A percentile compares a stretch with the other conserved stretches of the same genome.
Evolutionary conservation across 2,888 invertebrate genomes (phyloP).

Genomic region (Drosophila setosimentum): DNA sequence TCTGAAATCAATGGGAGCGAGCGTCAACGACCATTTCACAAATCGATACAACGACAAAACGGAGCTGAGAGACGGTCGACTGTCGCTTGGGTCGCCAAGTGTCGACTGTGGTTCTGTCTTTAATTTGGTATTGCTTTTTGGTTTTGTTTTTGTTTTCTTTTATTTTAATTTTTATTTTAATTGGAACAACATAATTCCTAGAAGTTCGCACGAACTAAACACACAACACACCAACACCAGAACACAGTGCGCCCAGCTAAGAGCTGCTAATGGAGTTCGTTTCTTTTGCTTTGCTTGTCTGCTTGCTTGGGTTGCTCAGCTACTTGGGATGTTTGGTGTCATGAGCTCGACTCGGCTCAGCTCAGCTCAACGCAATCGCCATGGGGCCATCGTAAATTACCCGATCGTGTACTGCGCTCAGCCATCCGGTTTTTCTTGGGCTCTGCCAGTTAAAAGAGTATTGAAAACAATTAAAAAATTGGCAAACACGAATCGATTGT

Average conservation of each 20-base stretch:
- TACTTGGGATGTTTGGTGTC: slow-evolving; percentile 54
- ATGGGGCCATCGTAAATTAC: slow-evolving; percentile 82
- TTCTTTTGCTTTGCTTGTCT: slow-evolving; percentile 43
- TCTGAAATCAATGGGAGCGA: slow-evolving; percentile 76
- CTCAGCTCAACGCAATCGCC: slow-evolving; percentile 67
- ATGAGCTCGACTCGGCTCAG: slow-evolving; percentile 55
- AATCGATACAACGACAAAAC: slow-evolving; percentile 78
- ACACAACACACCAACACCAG: slow-evolving; percentile 21
- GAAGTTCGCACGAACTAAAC: slow-evolving; percentile 81
- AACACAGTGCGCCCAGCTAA: slow-evolving; percentile 36
- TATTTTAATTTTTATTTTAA: slow-evolving; percentile 83
- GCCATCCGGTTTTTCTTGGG: slow-evolving; percentile 27
- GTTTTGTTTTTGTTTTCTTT: slow-evolving; percentile 56
- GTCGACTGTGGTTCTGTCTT: slow-evolving; percentile 61
- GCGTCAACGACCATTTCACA: slow-evolving; percentile 81
- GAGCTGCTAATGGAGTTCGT: slow-evolving; percentile 79
- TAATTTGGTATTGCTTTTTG: slow-evolving; percentile 47
- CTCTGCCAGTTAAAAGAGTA: slow-evolving; percentile 65
- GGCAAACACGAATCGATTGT: slow-evolving; percentile 84
- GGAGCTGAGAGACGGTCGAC: slow-evolving; percentile 12
- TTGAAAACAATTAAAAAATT: slow-evolving; percentile 84
- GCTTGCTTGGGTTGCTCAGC: slow-evolving; percentile 16
- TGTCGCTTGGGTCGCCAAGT: slow-evolving; percentile 60
- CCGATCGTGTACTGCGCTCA: slow-evolving; percentile 74
- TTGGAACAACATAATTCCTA: slow-evolving; percentile 85